Base-by-base conservation (phyloP, 1,140 invertebrate species). In the Ceratosolen solmsi region DNA sequence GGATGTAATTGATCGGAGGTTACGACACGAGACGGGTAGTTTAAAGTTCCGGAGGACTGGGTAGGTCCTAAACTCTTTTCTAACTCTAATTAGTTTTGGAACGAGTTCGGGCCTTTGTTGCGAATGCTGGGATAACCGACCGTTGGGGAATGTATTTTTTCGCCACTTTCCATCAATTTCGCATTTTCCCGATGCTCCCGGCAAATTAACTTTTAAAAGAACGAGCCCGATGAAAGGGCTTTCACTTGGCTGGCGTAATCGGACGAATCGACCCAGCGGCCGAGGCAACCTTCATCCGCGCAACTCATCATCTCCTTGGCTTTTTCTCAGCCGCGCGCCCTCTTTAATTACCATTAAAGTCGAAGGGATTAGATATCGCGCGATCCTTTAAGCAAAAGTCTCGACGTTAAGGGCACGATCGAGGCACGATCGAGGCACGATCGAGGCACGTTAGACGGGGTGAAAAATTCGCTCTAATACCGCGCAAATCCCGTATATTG, bases 51-150 rank as follows among this genome's bases (percentile, higher is more conserved):
- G 17, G 17, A 9, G 33, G 11, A 68, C 20, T 38, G 20, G 0
- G 2, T 15, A n/a, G 33, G 20, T 38, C 36, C 20, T 68, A 38
- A 68, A 68, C 33, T 38, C 38, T 82, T 76, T 76, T 76, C 56
- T 76, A 56, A 56, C 33, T 56, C 33, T 58, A 75, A 60, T 58
- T 36, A 60, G 54, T 38, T 72, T 51, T 11, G 11, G 22, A n/a
- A 38, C 20, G 20, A 38, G 20, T 22, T 68, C 27, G 5, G 22
- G 17, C 63, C 36, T 38, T 68, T 68, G 63, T 68, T n/a, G 20
- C 13, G 27, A 27, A 15, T 25, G 3, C 7, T 33, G n/a, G 27
- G 15, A 63, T 33, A 15, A 30, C 5, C 27, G 27, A 63, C 7
- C 60, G 30, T 36, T 27, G 15, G 27, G 1, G 11, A n/a, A 36